These are phyloP conservation scores for Micropoecilia bifurca DNA, from an alignment of 2,797 vertebrate species.

Conservation along the genomic window DNA sequence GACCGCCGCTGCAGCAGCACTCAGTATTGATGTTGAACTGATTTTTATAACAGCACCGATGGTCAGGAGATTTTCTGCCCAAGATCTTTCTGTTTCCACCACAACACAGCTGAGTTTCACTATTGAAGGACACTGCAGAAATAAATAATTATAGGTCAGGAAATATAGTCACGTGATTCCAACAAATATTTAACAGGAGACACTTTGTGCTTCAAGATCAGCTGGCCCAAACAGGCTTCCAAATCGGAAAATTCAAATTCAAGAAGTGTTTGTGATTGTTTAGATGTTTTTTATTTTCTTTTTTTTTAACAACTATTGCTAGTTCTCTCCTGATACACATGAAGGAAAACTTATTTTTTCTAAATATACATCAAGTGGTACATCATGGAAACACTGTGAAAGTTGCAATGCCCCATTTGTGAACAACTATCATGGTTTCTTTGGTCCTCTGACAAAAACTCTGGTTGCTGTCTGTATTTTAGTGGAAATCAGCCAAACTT, in stretches of 20 bases:
- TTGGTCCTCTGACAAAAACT: neutral
- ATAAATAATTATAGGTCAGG: neutral
- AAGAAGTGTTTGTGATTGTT: neutral
- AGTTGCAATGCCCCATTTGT: neutral
- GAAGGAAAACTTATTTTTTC: neutral
- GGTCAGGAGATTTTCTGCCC: fast-evolving
- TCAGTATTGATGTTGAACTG: neutral
- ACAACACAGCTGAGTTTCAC: neutral
- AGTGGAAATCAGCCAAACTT: neutral
- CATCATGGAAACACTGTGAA: neutral
- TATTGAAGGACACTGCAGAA: neutral
- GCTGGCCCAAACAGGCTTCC: neutral
- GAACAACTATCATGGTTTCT: neutral
- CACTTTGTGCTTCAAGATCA: neutral
- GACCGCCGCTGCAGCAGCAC: neutral
- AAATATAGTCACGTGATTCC: neutral
- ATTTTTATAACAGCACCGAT: neutral
- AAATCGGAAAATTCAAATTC: neutral
- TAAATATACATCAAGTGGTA: neutral
- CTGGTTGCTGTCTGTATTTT: neutral
- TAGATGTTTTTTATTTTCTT: neutral
- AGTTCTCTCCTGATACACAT: neutral
- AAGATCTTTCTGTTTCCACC: neutral
- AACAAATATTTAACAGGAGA: neutral
- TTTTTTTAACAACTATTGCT: neutral